phyloP scores from a whole-genome alignment of 2,113 vertebrate genomes.

The Otis tarda region DNA sequence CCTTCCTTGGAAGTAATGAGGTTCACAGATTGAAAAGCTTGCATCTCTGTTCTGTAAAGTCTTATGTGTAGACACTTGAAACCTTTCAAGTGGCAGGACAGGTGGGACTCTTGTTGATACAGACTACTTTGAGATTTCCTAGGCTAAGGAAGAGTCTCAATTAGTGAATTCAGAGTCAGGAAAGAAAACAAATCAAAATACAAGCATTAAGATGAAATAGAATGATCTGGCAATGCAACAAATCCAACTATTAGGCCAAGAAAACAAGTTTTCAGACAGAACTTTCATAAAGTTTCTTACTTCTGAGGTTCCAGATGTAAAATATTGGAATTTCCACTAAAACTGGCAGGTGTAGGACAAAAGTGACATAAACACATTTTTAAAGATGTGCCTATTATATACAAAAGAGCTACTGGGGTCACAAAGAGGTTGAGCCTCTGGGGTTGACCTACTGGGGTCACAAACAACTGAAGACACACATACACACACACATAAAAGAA shows the following conservation, averaged over 20 bases:
- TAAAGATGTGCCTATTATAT: neutral
- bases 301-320: neutral
- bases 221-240: neutral
- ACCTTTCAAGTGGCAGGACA: neutral
- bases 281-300: neutral
- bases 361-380: neutral
- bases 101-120: neutral
- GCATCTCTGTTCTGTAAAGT: neutral
- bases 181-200: neutral
- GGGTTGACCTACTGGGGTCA: neutral
- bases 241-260: neutral
- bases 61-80: neutral
- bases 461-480: neutral
- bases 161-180: neutral
- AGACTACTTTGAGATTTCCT: neutral
- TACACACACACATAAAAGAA: neutral
- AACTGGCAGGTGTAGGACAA: neutral
- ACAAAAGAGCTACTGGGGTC: neutral
- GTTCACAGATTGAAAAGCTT: neutral
- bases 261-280: neutral
- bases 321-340: neutral
- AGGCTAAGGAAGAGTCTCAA: neutral
- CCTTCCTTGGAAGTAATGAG: constrained; percentile 1
- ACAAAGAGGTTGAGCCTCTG: neutral
- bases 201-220: neutral